Conservation (phyloP, 2,797 vertebrate genomes). For the Chelmon rostratus region DNA sequence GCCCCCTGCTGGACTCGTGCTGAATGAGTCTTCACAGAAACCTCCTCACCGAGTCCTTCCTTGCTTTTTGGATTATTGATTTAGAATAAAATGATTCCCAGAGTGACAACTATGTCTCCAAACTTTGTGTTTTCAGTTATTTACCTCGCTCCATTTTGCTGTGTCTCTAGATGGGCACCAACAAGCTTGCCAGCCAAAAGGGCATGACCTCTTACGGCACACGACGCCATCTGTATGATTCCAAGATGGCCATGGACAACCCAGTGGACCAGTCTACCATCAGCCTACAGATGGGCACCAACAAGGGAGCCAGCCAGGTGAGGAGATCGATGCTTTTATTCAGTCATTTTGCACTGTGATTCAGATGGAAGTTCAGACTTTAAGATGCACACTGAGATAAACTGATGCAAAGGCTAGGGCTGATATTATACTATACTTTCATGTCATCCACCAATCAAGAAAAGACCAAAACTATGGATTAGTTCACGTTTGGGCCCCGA, state of each 20-base stretch:
- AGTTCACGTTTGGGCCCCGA: neutral
- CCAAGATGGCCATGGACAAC: constrained; percentile 91
- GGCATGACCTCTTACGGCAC: constrained; percentile 98
- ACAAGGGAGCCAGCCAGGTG: constrained; percentile 97
- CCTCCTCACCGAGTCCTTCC: neutral
- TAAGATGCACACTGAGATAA: neutral
- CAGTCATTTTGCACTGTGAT: neutral
- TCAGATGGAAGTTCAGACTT: neutral
- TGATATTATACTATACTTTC: neutral
- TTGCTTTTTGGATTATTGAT: neutral
- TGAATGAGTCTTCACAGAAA: constrained; percentile 9
- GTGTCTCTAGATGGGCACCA: constrained; percentile 94
- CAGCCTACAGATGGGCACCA: constrained; percentile 98
- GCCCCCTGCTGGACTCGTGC: constrained; percentile 41
- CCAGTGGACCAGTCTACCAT: constrained; percentile 95
- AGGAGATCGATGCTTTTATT: constrained; percentile 8
- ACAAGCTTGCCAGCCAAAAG: constrained; percentile 97
- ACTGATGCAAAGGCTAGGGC: neutral
- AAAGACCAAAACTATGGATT: neutral
- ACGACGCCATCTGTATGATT: constrained; percentile 93
- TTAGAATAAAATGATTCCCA: neutral
- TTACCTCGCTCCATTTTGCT: neutral
- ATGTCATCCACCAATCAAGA: neutral
- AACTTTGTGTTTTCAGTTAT: neutral
- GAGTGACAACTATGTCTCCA: neutral